phyloP scores from a whole-genome alignment of 2,797 vertebrate genomes.

The Mormyrops boulengeri region DNA sequence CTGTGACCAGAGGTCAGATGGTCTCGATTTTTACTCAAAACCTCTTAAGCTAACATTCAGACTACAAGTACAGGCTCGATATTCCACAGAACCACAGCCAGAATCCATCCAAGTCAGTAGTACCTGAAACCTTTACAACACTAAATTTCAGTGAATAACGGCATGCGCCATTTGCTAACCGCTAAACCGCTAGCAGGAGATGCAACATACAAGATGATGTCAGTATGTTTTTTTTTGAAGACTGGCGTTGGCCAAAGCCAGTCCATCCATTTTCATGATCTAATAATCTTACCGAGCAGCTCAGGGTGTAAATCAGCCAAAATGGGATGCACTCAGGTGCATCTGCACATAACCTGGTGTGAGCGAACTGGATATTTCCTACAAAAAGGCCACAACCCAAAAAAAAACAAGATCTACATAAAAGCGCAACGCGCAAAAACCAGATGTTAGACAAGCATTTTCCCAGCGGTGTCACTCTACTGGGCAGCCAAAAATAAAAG shows the following conservation, averaged over 20 bases:
- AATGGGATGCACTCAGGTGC: neutral
- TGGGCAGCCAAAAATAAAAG: neutral
- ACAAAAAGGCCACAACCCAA: neutral
- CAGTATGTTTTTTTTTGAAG: neutral
- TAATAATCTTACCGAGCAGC: neutral
- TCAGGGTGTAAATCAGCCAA: neutral
- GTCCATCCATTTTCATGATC: neutral
- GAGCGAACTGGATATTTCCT: neutral
- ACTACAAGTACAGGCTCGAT: neutral
- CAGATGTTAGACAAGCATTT: neutral
- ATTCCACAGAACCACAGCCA: neutral
- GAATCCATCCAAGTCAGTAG: neutral
- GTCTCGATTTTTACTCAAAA: neutral
- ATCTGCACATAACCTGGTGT: neutral
- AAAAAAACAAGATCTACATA: neutral
- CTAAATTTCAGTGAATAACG: neutral
- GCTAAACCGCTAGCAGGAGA: neutral
- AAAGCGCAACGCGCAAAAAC: neutral
- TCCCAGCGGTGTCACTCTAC: neutral
- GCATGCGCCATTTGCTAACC: neutral
- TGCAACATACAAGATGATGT: neutral
- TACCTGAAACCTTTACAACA: neutral
- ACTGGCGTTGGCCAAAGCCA: neutral
- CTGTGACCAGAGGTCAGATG: neutral
- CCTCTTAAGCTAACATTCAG: neutral